A percentile compares a stretch with the other conserved stretches of the same genome.
Conservation (phyloP, 1,140 invertebrate genomes). For the Drosophila pallidifrons region DNA sequence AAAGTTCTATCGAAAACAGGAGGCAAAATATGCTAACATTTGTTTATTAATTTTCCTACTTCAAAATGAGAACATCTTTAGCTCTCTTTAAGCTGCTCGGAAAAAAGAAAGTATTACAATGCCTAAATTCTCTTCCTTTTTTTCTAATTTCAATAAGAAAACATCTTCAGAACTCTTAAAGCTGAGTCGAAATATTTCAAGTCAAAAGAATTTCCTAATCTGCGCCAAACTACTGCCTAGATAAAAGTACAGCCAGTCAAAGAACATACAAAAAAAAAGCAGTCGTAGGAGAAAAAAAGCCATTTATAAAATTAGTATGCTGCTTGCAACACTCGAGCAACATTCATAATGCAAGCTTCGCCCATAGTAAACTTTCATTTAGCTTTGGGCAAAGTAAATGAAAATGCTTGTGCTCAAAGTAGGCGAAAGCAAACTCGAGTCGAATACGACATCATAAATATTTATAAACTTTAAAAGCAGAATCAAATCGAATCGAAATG, state of each 20-base stretch:
- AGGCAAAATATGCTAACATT: too few relatives aligned
- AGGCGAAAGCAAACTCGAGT: not conserved
- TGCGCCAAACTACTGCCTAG: not conserved
- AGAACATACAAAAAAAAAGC: not conserved
- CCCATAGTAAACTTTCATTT: constrained; percentile 4
- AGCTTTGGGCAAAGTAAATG: not conserved
- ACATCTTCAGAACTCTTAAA: not conserved
- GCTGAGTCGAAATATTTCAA: not conserved
- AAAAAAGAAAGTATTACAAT: too few relatives aligned
- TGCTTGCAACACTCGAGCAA: not conserved
- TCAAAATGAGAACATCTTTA: too few relatives aligned
- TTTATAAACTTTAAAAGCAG: constrained; percentile 66
- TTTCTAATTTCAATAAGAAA: too few relatives aligned
- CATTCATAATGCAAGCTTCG: constrained; percentile 8
- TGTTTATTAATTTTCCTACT: too few relatives aligned
- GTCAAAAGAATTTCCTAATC: not conserved
- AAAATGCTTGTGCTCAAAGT: not conserved
- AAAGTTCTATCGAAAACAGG: too few relatives aligned
- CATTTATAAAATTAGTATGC: constrained; percentile 12
- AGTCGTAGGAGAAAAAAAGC: not conserved
- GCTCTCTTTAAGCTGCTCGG: too few relatives aligned
- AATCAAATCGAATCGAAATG: constrained; percentile 35
- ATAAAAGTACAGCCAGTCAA: not conserved
- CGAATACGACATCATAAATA: constrained; percentile 58
- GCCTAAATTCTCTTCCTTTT: too few relatives aligned